A percentile compares a stretch with the other conserved stretches of the same genome.
Conservation (phyloP, 2,888 invertebrate genomes). For the Agrochola lychnidis region DNA sequence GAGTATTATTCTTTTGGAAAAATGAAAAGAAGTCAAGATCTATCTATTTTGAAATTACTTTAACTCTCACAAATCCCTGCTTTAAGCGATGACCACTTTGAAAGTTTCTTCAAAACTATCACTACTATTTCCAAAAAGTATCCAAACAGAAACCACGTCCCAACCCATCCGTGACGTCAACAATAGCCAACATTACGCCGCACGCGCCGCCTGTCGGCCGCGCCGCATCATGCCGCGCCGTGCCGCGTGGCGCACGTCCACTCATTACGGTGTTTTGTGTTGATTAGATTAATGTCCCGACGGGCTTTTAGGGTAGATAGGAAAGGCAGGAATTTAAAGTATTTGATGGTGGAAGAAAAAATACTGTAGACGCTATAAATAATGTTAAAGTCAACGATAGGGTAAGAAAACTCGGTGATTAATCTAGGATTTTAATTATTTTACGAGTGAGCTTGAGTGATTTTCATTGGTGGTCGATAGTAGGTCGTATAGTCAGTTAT, state of each 20-base stretch:
- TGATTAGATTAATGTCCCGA: slow-evolving; percentile 80
- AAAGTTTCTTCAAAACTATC: neutral
- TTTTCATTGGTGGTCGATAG: slow-evolving; percentile 5
- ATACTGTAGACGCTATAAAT: neutral
- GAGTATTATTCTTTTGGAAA: too few species aligned
- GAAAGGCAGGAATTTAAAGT: slow-evolving; percentile 44
- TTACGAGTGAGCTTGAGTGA: slow-evolving; percentile 10
- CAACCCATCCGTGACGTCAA: slow-evolving; percentile 41
- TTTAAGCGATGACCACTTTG: too few species aligned
- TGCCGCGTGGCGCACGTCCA: slow-evolving; percentile 78
- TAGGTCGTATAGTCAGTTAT: neutral
- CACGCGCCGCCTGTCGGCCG: slow-evolving; percentile 74
- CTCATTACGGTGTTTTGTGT: slow-evolving; percentile 82
- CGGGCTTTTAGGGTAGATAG: slow-evolving; percentile 57
- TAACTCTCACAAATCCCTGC: too few species aligned
- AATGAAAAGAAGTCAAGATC: too few species aligned
- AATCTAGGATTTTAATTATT: slow-evolving; percentile 1
- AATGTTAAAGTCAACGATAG: slow-evolving; percentile 19
- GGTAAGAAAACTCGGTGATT: neutral
- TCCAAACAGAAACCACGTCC: slow-evolving; percentile 42
- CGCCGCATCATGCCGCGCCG: slow-evolving; percentile 32
- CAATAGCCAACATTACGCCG: slow-evolving; percentile 73
- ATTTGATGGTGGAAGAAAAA: slow-evolving; percentile 26
- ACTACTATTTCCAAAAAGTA: neutral
- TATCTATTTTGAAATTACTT: too few species aligned